Base-by-base conservation (phyloP, 2,113 vertebrate genomes). In the Ictalurus punctatus region DNA sequence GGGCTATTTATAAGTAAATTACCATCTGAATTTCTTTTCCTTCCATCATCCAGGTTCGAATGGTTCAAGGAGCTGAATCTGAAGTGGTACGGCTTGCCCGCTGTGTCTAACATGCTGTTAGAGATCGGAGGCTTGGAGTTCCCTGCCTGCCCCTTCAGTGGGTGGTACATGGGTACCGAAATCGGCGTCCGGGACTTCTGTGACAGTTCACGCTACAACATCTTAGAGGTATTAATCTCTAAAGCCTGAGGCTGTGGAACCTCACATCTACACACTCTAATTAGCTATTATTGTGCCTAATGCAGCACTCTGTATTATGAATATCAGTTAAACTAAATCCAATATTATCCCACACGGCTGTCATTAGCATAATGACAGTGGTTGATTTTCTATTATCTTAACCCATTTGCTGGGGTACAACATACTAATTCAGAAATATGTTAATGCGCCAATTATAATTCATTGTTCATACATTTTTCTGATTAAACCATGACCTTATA, bases 81-180 rank as follows among this genome's bases (percentile, higher is more conserved):
- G 90, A 98, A 98, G 94, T 99, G 98, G 98, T 99, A 99, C 0
- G 95, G 96, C 27, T 95, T 99, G 87, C 98, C 98, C 0, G 98
- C 98, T 0, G 98, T 99, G 27, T 96, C 98, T 87, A 99, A 96
- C 95, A 99, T 99, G 98, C 95, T 99, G n/a, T 95, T 99, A 1
- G 98, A 99, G 95, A 95, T 99, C 0, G 98, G 98, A 0, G 98
- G 98, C 86, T 89, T 99, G 93, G 97, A 99, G 94, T 99, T 99
- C 93, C 96, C 97, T 0, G 97, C 96, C 83, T 99, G 98, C 78
- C 98, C 98, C 89, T 99, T 99, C 96, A 99, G 97, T 0, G 98
- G 98, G 90, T 99, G 98, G 98, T 99, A 99, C 95, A 99, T 99
- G 98, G 98, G 98, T 92, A 99, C 98, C 0, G 98, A 99, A 96